Percentiles rank a stretch among this genome's conserved stretches.
Evolutionary conservation across 1,140 invertebrate genomes (phyloP).

Genomic region (Drosophila tani): DNA sequence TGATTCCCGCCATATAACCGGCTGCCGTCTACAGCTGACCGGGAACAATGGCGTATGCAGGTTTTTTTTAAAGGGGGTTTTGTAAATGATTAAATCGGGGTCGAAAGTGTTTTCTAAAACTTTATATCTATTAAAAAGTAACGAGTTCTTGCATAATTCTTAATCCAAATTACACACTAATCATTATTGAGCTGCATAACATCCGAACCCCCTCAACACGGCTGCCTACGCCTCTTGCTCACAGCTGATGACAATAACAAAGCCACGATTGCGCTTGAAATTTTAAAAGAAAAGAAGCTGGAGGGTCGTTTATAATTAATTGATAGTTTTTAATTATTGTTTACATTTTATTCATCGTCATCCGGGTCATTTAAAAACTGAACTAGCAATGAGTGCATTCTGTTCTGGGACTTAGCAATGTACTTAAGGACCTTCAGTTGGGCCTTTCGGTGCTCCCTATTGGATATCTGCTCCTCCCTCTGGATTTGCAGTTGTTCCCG

Average conservation of each 20-base stretch:
- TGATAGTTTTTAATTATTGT: background rate
- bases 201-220: background rate
- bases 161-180: background rate
- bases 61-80: too few species aligned
- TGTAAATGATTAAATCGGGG: too few species aligned
- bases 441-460: background rate
- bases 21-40: background rate
- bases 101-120: background rate
- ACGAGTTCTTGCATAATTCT: too few species aligned
- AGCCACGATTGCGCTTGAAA: too few species aligned
- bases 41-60: background rate
- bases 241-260: background rate
- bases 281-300: background rate
- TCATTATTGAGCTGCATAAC: too few species aligned
- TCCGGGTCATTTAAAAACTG: background rate
- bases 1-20: background rate
- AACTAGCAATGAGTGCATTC: background rate
- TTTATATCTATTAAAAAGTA: background rate
- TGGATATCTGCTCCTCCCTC: background rate
- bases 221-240: background rate
- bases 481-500: constrained; percentile 4
- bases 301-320: background rate
- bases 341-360: background rate
- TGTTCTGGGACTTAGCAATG: constrained; percentile 5
- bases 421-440: background rate